Percentiles rank a stretch among this genome's conserved stretches.
These are phyloP conservation scores for Zaprionus davidi DNA, from an alignment of 1,140 invertebrate species.

Conservation along the genomic window DNA sequence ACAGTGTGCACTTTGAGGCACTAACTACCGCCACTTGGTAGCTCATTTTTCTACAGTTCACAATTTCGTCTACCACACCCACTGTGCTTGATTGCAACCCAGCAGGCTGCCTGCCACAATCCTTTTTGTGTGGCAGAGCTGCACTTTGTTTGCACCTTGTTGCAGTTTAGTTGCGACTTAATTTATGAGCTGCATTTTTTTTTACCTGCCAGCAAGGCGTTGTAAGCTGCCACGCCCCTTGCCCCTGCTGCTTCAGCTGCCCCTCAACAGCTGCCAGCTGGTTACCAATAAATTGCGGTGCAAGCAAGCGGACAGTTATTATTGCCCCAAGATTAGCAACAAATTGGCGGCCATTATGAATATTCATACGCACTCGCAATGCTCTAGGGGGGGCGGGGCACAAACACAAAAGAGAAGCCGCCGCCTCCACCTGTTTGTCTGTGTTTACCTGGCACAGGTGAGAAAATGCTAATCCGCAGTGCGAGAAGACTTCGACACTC, in stretches of 20 bases:
- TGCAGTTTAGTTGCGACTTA: constrained; percentile 73
- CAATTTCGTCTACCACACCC: background rate
- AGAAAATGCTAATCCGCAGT: constrained; percentile 53
- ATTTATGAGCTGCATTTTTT: constrained; percentile 79
- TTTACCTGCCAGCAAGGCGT: constrained; percentile 50
- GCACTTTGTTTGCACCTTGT: constrained; percentile 40
- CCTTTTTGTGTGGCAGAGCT: constrained; percentile 25
- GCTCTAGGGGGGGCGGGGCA: background rate
- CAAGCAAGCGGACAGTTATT: constrained; percentile 20
- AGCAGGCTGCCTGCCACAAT: constrained; percentile 14
- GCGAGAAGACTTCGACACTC: constrained; percentile 18
- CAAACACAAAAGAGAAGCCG: background rate
- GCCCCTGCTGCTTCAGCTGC: too few relatives aligned
- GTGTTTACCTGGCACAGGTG: constrained; percentile 44
- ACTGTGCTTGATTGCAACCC: background rate
- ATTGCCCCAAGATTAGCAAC: constrained; percentile 36
- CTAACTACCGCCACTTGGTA: background rate
- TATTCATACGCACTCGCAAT: constrained; percentile 10
- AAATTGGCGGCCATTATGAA: constrained; percentile 46
- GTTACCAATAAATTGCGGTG: constrained; percentile 31
- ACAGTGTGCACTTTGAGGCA: background rate
- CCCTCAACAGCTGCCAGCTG: background rate
- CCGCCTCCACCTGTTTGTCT: background rate
- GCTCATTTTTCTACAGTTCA: background rate
- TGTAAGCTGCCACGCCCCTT: constrained; percentile 23